phyloP scores from a whole-genome alignment of 2,797 vertebrate species.

The Sylvilagus floridanus region DNA sequence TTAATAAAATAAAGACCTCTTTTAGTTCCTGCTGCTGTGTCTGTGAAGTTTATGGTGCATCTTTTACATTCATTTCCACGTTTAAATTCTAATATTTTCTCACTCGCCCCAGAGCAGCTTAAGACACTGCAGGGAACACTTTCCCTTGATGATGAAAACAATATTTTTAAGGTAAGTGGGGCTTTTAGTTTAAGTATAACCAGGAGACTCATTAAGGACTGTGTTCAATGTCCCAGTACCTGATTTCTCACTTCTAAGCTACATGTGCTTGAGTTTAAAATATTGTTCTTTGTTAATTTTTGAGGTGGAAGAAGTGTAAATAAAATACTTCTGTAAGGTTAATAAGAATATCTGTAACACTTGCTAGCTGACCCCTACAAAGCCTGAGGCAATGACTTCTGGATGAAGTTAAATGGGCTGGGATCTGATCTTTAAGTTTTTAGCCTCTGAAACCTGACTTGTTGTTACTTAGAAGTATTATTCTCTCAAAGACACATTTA shows the following conservation, averaged over 20 bases:
- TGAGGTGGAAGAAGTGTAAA: accelerated
- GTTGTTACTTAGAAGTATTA: neutral
- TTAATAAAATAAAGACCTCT: conserved; percentile 85
- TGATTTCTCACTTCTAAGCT: conserved; percentile 46
- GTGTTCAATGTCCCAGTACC: conserved; percentile 51
- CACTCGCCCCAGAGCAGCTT: conserved; percentile 81
- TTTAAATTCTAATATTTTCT: conserved; percentile 86
- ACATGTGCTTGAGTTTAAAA: conserved; percentile 53
- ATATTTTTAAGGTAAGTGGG: conserved; percentile 85
- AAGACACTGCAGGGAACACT: conserved; percentile 84
- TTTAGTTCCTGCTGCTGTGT: conserved; percentile 79
- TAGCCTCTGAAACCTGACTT: neutral
- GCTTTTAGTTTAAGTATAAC: conserved; percentile 83
- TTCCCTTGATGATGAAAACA: conserved; percentile 87
- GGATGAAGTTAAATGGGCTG: neutral
- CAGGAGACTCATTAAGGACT: conserved; percentile 76
- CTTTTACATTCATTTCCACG: conserved; percentile 83
- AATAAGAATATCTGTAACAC: conserved; percentile 25
- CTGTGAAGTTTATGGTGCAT: conserved; percentile 83
- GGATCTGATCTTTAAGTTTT: conserved; percentile 14
- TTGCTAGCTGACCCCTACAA: neutral
- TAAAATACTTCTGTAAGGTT: conserved; percentile 37
- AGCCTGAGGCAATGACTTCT: neutral
- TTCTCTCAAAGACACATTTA: conserved; percentile 29
- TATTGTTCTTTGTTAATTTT: conserved; percentile 60